Conservation (phyloP, 1,140 invertebrate species). For the Lutraria rhynchaena region DNA sequence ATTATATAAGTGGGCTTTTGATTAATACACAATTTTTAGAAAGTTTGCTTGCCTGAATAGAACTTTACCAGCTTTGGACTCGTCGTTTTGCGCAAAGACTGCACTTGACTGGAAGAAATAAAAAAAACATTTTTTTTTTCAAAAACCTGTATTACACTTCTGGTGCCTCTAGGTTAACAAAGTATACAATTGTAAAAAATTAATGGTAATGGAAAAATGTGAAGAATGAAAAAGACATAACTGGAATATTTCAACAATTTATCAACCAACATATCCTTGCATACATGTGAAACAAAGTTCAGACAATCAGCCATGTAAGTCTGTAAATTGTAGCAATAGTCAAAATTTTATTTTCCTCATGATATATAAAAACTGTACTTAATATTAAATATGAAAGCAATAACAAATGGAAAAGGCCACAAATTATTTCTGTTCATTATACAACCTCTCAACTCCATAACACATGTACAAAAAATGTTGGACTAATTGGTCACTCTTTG, state of each 20-base stretch:
- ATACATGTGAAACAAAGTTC: background rate
- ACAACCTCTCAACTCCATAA: too few species aligned
- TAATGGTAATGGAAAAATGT: constrained; percentile 12
- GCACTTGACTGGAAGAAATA: too few species aligned
- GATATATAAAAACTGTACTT: background rate
- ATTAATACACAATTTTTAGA: too few species aligned
- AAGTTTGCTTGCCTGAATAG: too few species aligned
- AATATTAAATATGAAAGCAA: too few species aligned
- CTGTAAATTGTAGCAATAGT: background rate
- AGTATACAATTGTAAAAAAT: constrained; percentile 33
- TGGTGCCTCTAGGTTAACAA: constrained; percentile 35
- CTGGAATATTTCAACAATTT: constrained; percentile 13
- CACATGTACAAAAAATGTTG: too few species aligned
- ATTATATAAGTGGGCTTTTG: too few species aligned
- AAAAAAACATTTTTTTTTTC: constrained; percentile 7
- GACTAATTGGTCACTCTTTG: too few species aligned
- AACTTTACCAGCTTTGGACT: too few species aligned
- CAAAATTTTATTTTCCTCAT: background rate
- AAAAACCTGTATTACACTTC: constrained; percentile 38
- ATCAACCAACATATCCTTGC: background rate
- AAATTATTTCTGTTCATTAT: too few species aligned
- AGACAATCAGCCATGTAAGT: background rate
- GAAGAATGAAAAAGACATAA: constrained; percentile 26
- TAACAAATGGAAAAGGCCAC: too few species aligned
- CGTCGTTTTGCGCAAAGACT: too few species aligned